Evolutionary conservation across 2,797 vertebrate genomes (phyloP).

Genomic region (Lagocephalus sceleratus): DNA sequence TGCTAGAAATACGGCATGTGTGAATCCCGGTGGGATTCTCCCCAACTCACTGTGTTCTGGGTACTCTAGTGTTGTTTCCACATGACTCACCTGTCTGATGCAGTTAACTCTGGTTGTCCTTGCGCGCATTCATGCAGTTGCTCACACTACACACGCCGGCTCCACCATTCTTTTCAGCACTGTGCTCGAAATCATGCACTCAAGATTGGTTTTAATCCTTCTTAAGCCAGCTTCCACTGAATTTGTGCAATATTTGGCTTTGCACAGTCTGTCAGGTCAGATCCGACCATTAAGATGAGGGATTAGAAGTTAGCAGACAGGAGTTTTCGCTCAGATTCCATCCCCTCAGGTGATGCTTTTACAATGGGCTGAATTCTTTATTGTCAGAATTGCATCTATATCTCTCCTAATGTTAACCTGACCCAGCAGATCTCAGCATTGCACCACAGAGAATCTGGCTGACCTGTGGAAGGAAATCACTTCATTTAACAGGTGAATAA

Average conservation of each 20-base stretch:
- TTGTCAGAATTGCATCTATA: no score
- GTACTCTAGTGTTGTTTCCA: slow-evolving; percentile 49
- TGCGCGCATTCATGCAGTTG: slow-evolving; percentile 16
- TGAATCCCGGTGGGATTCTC: slow-evolving; percentile 30
- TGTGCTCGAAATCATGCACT: slow-evolving; percentile 44
- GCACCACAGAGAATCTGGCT: no score
- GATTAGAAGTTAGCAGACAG: slow-evolving; percentile 12
- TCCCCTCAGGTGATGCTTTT: slow-evolving; percentile 19
- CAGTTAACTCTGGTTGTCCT: slow-evolving; percentile 26
- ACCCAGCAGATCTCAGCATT: no score
- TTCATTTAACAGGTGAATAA: no score
- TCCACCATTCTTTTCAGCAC: slow-evolving; percentile 19
- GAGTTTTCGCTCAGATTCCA: slow-evolving; percentile 29
- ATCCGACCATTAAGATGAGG: slow-evolving; percentile 33
- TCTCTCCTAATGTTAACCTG: no score
- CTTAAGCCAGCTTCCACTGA: slow-evolving; percentile 27
- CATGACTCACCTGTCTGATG: slow-evolving; percentile 55
- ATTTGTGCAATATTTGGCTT: slow-evolving; percentile 26
- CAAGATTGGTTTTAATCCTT: slow-evolving; percentile 49
- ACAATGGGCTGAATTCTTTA: slow-evolving; percentile 14
- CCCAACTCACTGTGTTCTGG: slow-evolving; percentile 23
- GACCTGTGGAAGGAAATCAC: no score
- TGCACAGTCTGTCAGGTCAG: slow-evolving; percentile 36
- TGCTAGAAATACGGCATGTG: slow-evolving; percentile 14
- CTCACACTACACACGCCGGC: slow-evolving; percentile 18